phyloP scores from a whole-genome alignment of 2,797 vertebrate species.

The Chrysocyon brachyurus region DNA sequence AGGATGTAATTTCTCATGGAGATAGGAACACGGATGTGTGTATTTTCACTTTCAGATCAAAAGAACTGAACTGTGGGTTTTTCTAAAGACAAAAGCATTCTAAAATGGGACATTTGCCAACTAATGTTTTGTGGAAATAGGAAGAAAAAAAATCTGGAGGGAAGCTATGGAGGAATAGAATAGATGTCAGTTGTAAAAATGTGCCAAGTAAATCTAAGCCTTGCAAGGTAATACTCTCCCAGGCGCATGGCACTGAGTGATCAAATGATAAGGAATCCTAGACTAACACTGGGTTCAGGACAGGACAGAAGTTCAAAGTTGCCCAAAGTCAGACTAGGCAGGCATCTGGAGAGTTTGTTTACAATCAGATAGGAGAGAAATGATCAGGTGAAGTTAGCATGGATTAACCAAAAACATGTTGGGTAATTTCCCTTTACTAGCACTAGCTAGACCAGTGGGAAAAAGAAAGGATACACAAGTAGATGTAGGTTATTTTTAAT shows the following conservation, averaged over 20 bases:
- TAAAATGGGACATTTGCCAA: conserved; percentile 24
- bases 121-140: conserved; percentile 26
- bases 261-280: background rate
- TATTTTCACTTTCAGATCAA: conserved; percentile 24
- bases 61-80: background rate
- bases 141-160: background rate
- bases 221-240: background rate
- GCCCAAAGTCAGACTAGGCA: background rate
- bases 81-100: conserved; percentile 46
- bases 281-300: background rate
- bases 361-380: background rate
- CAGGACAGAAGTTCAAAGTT: background rate
- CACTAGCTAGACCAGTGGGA: no score
- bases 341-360: background rate
- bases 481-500: background rate
- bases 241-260: accelerated
- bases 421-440: background rate
- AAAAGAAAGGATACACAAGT: background rate
- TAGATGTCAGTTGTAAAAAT: background rate
- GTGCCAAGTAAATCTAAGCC: background rate
- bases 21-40: background rate
- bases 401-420: background rate
- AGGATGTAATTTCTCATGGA: conserved; percentile 60
- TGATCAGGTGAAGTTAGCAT: background rate
- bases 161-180: background rate